Percentiles rank a stretch among this genome's conserved stretches.
These are phyloP conservation scores for Caenorhabditis wallacei DNA, from an alignment of 2,888 invertebrate species.

Conservation along the genomic window DNA sequence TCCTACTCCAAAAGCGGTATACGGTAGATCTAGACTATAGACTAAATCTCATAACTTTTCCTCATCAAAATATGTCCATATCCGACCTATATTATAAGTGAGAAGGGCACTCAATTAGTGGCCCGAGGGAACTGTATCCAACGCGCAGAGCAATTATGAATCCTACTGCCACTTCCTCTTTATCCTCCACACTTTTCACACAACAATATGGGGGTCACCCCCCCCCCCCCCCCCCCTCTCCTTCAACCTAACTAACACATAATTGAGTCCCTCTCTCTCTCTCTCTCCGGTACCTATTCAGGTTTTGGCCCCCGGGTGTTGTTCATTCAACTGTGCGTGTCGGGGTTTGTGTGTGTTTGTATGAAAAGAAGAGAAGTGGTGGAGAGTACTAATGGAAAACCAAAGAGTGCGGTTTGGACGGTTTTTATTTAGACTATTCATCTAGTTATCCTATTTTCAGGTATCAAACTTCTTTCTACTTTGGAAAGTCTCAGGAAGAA, in stretches of 20 bases:
- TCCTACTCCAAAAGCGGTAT: too few species aligned
- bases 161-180: neutral
- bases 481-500: too few species aligned
- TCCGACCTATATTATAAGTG: slow-evolving; percentile 5
- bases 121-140: slow-evolving; percentile 6
- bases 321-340: slow-evolving; percentile 56
- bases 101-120: slow-evolving; percentile 3
- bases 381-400: slow-evolving; percentile 13
- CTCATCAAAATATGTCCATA: slow-evolving; percentile 21
- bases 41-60: neutral
- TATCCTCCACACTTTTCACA: slow-evolving; percentile 24
- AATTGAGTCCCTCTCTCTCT: slow-evolving; percentile 23
- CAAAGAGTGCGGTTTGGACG: slow-evolving; percentile 9
- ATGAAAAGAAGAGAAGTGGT: slow-evolving; percentile 2
- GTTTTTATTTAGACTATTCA: too few species aligned
- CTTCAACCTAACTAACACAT: slow-evolving; percentile 20
- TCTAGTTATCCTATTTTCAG: too few species aligned
- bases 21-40: too few species aligned
- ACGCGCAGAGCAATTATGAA: slow-evolving; percentile 36
- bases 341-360: slow-evolving; percentile 14
- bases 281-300: slow-evolving; percentile 33
- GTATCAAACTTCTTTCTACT: too few species aligned
- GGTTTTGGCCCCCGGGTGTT: slow-evolving; percentile 30
- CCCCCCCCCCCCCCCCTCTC: too few species aligned
- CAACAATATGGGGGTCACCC: slow-evolving; percentile 42